Evolutionary conservation across 2,797 vertebrate species (phyloP), one percentile per base, ranked within the genome.

Genomic region (Carapus acus): DNA sequence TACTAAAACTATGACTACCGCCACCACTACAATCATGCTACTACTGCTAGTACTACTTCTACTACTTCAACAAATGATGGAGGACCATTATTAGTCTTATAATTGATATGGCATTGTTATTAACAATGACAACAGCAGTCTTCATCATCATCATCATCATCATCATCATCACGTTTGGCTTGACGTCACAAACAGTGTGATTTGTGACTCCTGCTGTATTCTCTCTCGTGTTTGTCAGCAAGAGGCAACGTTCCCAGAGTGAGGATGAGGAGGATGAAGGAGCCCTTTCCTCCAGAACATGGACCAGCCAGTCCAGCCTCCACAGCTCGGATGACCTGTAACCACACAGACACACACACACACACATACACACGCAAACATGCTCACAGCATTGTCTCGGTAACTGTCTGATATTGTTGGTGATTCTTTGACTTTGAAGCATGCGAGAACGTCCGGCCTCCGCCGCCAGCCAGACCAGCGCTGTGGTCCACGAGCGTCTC

Each of bases 381-480:
- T 39, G n/a, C 3, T 16, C 17, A 56, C 41, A 6, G 8, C 54
- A 57, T 27, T 29, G 0, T 18, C 23, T 46, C 21, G n/a, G 0
- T 7, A 11, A 40, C 42, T 1, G 19, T 46, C 4, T 29, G 3
- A 21, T 47, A 14, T 43, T 21, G 13, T 46, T 9, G 16, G 5
- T 45, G 2, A 11, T 6, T 52, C 38, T 7, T 3, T 45, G 58
- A 7, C 20, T 16, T 57, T 7, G 3, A 57, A 90, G 89, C 49
- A 51, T 81, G 4, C 88, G 84, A 6, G 84, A 92, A n/a, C 89
- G 92, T 0, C 65, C 90, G 0, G 54, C 87, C 1, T 99, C 95
- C 0, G 71, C 87, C 0, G 82, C 90, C 6, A 99, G 96, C 72
- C 90, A 91, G 76, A 92, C 86, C 71, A 97, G 94, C 0, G 41